phyloP scores from a whole-genome alignment of 2,797 vertebrate species.

The Morelia viridis region DNA sequence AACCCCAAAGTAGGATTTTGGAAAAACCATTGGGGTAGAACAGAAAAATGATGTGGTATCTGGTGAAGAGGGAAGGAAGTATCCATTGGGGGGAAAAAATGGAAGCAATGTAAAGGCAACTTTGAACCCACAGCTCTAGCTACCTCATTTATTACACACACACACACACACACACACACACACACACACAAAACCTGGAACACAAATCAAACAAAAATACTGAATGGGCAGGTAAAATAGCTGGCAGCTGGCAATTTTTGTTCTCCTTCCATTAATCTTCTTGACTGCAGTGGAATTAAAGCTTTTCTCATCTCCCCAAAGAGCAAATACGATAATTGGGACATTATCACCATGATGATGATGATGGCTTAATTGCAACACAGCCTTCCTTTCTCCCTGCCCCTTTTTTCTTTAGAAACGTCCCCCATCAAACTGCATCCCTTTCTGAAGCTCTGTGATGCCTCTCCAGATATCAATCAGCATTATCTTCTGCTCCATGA shows the following conservation, averaged over 20 bases:
- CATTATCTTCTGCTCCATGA: not conserved
- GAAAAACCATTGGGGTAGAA: not conserved
- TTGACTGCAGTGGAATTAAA: not conserved
- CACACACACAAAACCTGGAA: not conserved
- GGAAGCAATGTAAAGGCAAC: not conserved
- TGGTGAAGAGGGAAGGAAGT: not conserved
- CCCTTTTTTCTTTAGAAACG: not conserved
- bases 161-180: not conserved
- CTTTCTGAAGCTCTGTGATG: not conserved
- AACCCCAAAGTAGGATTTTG: not conserved
- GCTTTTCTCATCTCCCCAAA: not conserved
- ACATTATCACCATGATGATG: not conserved
- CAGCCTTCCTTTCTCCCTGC: not conserved
- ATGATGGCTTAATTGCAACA: not conserved
- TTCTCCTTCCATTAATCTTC: constrained; percentile 9
- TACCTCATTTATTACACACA: not conserved
- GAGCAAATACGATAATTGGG: not conserved
- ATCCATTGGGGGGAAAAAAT: not conserved
- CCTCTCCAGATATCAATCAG: not conserved
- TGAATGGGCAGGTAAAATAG: not conserved
- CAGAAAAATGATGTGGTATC: not conserved
- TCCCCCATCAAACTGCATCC: not conserved
- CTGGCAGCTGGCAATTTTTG: not conserved
- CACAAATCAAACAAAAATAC: not conserved
- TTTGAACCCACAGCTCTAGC: not conserved